Conservation (phyloP, 2,797 vertebrate species). For the Poliocrania exsul region DNA sequence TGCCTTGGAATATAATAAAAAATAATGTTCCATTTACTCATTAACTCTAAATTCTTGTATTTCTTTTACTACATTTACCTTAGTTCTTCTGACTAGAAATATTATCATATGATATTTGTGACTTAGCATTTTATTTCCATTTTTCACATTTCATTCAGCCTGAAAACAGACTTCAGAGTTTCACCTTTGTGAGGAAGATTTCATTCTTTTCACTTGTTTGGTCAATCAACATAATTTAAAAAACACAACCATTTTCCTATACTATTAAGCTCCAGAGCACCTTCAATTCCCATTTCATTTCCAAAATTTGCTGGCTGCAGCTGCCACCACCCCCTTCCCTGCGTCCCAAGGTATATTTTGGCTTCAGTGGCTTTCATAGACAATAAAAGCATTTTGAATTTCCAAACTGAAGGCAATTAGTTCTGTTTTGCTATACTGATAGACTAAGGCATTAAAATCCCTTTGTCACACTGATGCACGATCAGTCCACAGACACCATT, state of each 20-base stretch:
- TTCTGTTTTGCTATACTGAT: background rate
- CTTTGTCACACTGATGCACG: background rate
- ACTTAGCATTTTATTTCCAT: background rate
- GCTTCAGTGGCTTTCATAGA: background rate
- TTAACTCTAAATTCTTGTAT: background rate
- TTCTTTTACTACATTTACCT: background rate
- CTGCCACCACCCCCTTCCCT: accelerated
- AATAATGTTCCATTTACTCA: background rate
- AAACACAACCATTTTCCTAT: background rate
- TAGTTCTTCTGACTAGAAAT: background rate
- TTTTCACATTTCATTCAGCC: background rate
- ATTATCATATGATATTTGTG: background rate
- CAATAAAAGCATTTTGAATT: slow-evolving; percentile 4
- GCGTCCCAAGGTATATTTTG: background rate
- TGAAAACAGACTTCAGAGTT: background rate
- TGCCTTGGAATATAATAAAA: background rate
- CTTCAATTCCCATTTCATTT: background rate
- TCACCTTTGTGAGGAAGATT: background rate
- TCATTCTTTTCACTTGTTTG: background rate
- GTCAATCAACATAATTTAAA: background rate
- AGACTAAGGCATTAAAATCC: background rate
- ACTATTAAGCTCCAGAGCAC: background rate
- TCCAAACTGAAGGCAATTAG: background rate
- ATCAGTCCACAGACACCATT: background rate
- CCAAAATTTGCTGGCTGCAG: background rate